Conservation (phyloP, 2,888 invertebrate species). For the Eupithecia vulgata region DNA sequence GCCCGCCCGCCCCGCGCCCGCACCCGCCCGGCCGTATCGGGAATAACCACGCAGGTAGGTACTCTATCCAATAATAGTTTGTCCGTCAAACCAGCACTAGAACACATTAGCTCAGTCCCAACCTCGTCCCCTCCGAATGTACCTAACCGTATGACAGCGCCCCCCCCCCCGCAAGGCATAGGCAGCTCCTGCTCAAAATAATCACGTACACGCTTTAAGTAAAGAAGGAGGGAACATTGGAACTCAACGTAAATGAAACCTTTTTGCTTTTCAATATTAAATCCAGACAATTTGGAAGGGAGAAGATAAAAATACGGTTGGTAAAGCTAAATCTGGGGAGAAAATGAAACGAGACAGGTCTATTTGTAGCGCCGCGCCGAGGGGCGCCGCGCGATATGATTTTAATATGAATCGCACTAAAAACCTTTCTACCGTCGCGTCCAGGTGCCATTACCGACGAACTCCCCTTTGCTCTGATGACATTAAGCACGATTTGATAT, state of each 20-base stretch:
- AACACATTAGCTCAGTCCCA: background rate
- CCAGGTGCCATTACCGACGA: constrained; percentile 41
- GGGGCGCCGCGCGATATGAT: constrained; percentile 38
- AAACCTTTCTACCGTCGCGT: constrained; percentile 43
- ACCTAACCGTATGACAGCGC: background rate
- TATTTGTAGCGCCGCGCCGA: constrained; percentile 34
- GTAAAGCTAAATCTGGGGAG: constrained; percentile 35
- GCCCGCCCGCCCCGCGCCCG: too few species aligned
- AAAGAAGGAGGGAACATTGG: constrained; percentile 33
- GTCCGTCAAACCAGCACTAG: background rate
- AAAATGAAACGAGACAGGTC: constrained; percentile 36
- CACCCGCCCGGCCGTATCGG: too few species aligned
- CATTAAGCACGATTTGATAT: background rate
- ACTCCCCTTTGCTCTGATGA: constrained; percentile 19
- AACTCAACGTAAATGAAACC: constrained; percentile 44
- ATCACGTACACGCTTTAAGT: constrained; percentile 51
- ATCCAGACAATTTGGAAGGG: constrained; percentile 12
- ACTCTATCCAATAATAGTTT: background rate
- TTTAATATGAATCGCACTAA: constrained; percentile 49
- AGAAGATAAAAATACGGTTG: constrained; percentile 25
- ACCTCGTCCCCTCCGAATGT: constrained; percentile 4
- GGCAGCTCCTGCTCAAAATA: constrained; percentile 41
- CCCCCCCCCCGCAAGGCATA: constrained; percentile 11
- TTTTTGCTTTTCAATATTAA: constrained; percentile 36
- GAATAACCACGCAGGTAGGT: background rate